Conservation (phyloP, 1,140 invertebrate species). For the Drosophila ironensis region DNA sequence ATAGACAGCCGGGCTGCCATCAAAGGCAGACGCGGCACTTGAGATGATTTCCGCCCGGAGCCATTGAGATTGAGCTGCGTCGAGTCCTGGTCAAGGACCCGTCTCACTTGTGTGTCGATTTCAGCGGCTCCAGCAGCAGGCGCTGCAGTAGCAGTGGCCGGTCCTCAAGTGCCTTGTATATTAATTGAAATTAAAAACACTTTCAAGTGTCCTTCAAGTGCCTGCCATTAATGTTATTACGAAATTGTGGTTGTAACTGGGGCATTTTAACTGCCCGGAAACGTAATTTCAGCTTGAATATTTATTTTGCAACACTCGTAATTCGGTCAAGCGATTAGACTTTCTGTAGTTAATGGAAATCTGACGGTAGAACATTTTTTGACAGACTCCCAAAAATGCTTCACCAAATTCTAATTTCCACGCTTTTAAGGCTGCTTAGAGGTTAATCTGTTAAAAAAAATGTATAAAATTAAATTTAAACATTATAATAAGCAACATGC, state of each 20-base stretch:
- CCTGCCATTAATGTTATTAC: conserved; percentile 32
- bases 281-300: conserved; percentile 1
- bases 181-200: conserved; percentile 49
- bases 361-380: too few relatives aligned
- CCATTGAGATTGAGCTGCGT: conserved; percentile 21
- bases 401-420: too few relatives aligned
- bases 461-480: too few relatives aligned
- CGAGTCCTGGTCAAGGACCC: conserved; percentile 22
- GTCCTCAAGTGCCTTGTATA: conserved; percentile 38
- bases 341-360: too few relatives aligned
- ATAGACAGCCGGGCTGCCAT: conserved; percentile 14
- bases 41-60: conserved; percentile 27
- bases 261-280: not conserved
- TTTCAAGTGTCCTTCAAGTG: conserved; percentile 33
- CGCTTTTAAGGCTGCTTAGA: too few relatives aligned
- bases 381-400: too few relatives aligned
- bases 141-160: conserved; percentile 1
- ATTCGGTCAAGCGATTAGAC: not conserved
- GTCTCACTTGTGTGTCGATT: conserved; percentile 30
- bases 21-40: conserved; percentile 37
- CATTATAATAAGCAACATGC: too few relatives aligned
- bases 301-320: conserved; percentile 11
- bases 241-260: conserved; percentile 2
- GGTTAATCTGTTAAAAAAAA: too few relatives aligned
- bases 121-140: conserved; percentile 1